phyloP scores from a whole-genome alignment of 2,888 invertebrate genomes.

The Lasioglossum malachurum region DNA sequence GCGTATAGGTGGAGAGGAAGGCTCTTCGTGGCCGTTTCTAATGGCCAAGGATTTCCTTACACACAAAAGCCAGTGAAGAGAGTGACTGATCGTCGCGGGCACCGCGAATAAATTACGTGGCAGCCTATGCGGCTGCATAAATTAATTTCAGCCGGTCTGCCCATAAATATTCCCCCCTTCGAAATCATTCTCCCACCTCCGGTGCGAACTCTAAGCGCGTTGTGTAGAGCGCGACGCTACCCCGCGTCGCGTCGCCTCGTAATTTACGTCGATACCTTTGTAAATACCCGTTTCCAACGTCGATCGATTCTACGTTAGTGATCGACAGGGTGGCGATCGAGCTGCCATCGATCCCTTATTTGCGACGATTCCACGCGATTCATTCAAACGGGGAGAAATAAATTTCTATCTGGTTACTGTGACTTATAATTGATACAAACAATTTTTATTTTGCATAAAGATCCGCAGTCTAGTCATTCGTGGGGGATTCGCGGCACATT shows the following conservation, averaged over 20 bases:
- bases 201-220: slow-evolving; percentile 41
- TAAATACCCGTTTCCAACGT: slow-evolving; percentile 31
- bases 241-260: slow-evolving; percentile 49
- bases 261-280: slow-evolving; percentile 72
- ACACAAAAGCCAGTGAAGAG: slow-evolving; percentile 79
- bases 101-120: slow-evolving; percentile 83
- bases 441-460: too few relatives aligned
- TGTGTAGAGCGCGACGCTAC: slow-evolving; percentile 37
- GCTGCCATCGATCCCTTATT: background rate
- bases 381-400: background rate
- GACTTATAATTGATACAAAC: too few relatives aligned
- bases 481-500: too few relatives aligned
- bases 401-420: too few relatives aligned
- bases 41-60: slow-evolving; percentile 79
- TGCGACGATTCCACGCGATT: background rate
- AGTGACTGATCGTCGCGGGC: slow-evolving; percentile 83
- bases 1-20: slow-evolving; percentile 45
- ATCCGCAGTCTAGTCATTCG: too few relatives aligned
- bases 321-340: slow-evolving; percentile 19
- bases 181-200: slow-evolving; percentile 76
- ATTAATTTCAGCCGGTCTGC: slow-evolving; percentile 82
- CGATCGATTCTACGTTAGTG: background rate
- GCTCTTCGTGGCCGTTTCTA: slow-evolving; percentile 74
- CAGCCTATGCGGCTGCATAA: slow-evolving; percentile 83
- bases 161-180: slow-evolving; percentile 82